A percentile compares a stretch with the other conserved stretches of the same genome.
These are phyloP conservation scores for Leuciscus idus DNA, from an alignment of 2,113 vertebrate genomes.

Conservation along the genomic window DNA sequence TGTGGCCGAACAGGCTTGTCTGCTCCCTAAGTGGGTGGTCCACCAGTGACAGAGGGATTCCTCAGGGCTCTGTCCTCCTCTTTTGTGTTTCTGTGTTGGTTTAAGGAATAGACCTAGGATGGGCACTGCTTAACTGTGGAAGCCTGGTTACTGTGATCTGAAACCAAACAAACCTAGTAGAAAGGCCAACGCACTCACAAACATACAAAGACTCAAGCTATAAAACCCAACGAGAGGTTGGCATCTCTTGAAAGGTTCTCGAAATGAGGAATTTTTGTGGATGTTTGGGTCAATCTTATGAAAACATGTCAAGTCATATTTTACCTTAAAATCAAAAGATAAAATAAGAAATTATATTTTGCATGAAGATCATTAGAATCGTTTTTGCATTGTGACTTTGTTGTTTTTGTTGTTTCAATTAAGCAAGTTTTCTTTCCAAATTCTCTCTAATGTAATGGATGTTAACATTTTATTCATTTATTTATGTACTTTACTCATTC, in stretches of 20 bases:
- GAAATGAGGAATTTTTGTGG: neutral
- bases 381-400: neutral
- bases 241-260: constrained; percentile 1
- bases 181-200: constrained; percentile 39
- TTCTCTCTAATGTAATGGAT: neutral
- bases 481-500: too few species aligned
- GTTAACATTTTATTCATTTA: too few species aligned
- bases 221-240: constrained; percentile 13
- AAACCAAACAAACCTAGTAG: constrained; percentile 44
- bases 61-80: constrained; percentile 53
- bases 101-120: constrained; percentile 66
- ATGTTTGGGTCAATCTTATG: neutral
- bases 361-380: neutral
- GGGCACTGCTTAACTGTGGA: constrained; percentile 57
- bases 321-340: neutral
- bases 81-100: constrained; percentile 64
- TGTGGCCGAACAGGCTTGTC: constrained; percentile 58
- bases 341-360: neutral
- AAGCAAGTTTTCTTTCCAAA: neutral
- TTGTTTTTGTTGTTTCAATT: too few species aligned
- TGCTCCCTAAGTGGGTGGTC: constrained; percentile 68
- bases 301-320: neutral
- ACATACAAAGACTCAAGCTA: constrained; percentile 28
- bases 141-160: constrained; percentile 53
- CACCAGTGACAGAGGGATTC: constrained; percentile 59